Conservation (phyloP, 35 echinoderm and acorn worm genomes). For the Apostichopus californicus region DNA sequence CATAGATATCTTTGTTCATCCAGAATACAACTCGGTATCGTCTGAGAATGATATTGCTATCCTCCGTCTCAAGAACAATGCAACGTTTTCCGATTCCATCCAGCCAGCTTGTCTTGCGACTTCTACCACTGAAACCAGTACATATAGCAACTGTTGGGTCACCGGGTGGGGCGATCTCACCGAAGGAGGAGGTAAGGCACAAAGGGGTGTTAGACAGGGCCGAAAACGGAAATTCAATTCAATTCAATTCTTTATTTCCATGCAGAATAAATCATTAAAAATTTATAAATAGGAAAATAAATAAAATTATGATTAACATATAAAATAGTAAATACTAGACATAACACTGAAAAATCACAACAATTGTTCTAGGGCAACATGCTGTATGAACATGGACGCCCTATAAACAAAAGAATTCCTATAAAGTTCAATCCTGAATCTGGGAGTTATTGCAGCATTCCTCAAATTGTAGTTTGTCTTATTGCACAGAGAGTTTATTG, state of each 20-base stretch:
- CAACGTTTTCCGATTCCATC: slow-evolving; percentile 20
- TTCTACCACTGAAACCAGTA: background rate
- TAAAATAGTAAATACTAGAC: too few species aligned
- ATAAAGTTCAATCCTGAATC: too few species aligned
- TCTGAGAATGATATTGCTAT: slow-evolving; percentile 53
- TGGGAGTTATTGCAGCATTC: too few species aligned
- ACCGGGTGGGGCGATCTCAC: slow-evolving; percentile 45
- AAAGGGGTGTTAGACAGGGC: background rate
- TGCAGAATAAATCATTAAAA: too few species aligned
- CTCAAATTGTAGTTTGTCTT: too few species aligned
- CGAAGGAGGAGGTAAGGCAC: slow-evolving; percentile 47
- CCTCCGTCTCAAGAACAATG: slow-evolving; percentile 2
- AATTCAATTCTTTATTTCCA: background rate
- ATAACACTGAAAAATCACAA: too few species aligned
- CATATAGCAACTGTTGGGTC: slow-evolving; percentile 42
- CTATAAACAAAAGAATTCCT: too few species aligned
- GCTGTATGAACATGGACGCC: too few species aligned
- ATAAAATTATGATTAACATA: too few species aligned
- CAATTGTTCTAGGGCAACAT: too few species aligned
- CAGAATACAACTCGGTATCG: slow-evolving; percentile 17
- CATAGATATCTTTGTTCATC: slow-evolving; percentile 41
- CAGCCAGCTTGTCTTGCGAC: slow-evolving; percentile 41
- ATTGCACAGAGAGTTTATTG: too few species aligned
- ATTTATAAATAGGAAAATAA: too few species aligned
- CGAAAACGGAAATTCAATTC: background rate